Conservation (phyloP, 2,797 vertebrate species). For the Corythornis leucogaster region DNA sequence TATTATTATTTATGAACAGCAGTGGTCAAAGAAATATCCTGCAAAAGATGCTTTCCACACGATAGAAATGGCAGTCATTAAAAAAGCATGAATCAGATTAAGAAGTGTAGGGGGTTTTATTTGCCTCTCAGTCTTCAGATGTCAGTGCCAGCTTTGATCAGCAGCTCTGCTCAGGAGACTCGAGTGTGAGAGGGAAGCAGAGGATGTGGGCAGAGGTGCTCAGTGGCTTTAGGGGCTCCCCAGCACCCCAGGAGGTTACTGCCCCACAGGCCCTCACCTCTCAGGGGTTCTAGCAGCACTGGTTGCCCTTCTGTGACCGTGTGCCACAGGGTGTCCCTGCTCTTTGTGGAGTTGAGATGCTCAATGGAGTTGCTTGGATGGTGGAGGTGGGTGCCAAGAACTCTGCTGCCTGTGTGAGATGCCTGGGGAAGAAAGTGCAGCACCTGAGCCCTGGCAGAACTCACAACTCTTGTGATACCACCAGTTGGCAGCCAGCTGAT, state of each 20-base stretch:
- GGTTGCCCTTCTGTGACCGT: too few relatives aligned
- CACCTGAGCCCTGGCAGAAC: not conserved
- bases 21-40: slow-evolving; percentile 25
- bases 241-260: too few relatives aligned
- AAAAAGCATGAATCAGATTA: slow-evolving; percentile 43
- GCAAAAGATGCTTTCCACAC: slow-evolving; percentile 22
- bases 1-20: not conserved
- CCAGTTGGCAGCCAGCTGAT: not conserved
- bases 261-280: not conserved
- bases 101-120: not conserved
- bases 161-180: too few relatives aligned
- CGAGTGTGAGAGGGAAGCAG: too few relatives aligned
- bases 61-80: slow-evolving; percentile 12
- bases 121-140: too few relatives aligned
- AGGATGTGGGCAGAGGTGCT: too few relatives aligned
- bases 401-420: not conserved
- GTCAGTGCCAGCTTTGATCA: too few relatives aligned
- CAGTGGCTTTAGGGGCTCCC: too few relatives aligned
- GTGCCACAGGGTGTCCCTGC: too few relatives aligned
- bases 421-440: not conserved
- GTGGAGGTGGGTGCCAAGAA: not conserved
- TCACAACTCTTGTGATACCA: not conserved
- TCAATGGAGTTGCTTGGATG: not conserved
- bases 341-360: too few relatives aligned
- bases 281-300: not conserved